Conservation (phyloP, 2,888 invertebrate genomes). For the Stictocephala bisonia region DNA sequence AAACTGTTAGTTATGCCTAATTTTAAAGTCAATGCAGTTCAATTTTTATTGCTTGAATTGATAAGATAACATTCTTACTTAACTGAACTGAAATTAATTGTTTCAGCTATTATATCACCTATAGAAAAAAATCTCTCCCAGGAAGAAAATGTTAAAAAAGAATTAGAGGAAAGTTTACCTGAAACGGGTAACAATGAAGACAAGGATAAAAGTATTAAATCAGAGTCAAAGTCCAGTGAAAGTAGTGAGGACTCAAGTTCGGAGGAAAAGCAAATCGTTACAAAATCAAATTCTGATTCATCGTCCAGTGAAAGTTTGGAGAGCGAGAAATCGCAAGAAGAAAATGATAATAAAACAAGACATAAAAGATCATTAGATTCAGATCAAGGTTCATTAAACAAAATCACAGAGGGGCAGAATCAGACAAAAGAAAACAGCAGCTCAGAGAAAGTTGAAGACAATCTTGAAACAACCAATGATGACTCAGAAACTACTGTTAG, state of each 20-base stretch:
- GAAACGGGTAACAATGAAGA: no score
- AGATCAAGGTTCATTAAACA: not conserved
- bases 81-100: no score
- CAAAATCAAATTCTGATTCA: not conserved
- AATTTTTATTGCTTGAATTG: no score
- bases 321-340: not conserved
- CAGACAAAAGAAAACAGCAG: not conserved
- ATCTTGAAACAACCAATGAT: constrained; percentile 1
- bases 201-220: no score
- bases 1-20: no score
- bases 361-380: constrained; percentile 10
- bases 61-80: no score
- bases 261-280: not conserved
- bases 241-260: constrained; percentile 10
- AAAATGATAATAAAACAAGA: not conserved
- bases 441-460: not conserved
- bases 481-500: not conserved
- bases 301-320: not conserved
- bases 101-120: no score
- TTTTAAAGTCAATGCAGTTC: no score
- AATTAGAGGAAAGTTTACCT: no score
- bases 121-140: no score
- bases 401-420: not conserved
- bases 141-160: no score
- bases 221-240: no score